Evolutionary conservation across 2,113 vertebrate genomes (phyloP), one percentile per base, ranked within the genome.

Genomic region (Verasper variegatus): DNA sequence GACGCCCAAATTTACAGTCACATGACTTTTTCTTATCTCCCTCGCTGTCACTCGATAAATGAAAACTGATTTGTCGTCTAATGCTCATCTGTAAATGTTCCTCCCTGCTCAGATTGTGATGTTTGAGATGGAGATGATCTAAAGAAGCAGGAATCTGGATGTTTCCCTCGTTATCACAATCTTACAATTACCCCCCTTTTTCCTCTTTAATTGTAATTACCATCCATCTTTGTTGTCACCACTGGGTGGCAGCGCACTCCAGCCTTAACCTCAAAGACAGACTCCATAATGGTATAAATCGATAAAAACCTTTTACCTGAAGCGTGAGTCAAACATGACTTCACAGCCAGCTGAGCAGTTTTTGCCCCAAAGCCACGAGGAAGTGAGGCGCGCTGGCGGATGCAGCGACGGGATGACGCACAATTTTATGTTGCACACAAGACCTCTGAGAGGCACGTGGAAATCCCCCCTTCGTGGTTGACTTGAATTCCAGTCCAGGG

Each of bases 201-300:
- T 37, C 5, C 21, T 42, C 58, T 23, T 54, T 15, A 68, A 75
- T 66, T 80, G 47, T n/a, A 75, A 68, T 66, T 13, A 18, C 6
- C 15, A 57, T 62, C 40, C 27, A 55, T 71, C 42, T 56, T 71
- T 78, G 65, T 27, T 71, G 20, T 82, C 59, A 83, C 94, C 94
- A 94, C 91, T 86, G 82, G 94, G 87, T 85, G 93, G 94, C 94
- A 86, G 89, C 91, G 85, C 92, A 87, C 85, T 68, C 81, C 85
- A 86, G 68, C 54, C 55, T 82, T 66, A 18, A 74, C 83, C 83
- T 9, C 80, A 87, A 84, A 85, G 68, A 35, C 26, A 47, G 20
- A 58, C 64, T 55, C 63, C 61, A 26, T 75, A 74, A 87, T 83
- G 81, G 78, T 63, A 66, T 83, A 74, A 86, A 87, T 84, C 75